These are phyloP conservation scores for Emesis russula DNA, from an alignment of 2,888 invertebrate species.

Conservation along the genomic window DNA sequence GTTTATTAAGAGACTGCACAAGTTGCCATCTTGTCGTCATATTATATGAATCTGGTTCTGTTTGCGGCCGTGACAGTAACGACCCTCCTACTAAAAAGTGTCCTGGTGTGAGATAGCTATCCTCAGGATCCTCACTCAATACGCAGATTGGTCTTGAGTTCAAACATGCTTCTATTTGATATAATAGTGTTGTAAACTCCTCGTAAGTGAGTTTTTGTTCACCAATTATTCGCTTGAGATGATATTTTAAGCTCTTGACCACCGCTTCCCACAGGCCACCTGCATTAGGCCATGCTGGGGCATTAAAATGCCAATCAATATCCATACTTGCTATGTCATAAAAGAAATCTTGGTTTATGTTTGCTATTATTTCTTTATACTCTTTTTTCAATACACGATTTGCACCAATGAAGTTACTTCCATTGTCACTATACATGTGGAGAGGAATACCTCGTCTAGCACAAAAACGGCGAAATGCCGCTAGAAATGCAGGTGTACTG, in stretches of 20 bases:
- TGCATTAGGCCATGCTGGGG: neutral
- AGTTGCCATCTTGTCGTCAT: slow-evolving; percentile 5
- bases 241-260: neutral
- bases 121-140: slow-evolving; percentile 3
- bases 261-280: neutral
- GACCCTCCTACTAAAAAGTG: neutral
- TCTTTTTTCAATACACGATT: slow-evolving; percentile 25
- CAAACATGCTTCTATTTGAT: slow-evolving; percentile 23
- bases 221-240: neutral
- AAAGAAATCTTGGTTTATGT: slow-evolving; percentile 30
- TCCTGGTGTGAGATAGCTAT: neutral
- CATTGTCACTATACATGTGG: slow-evolving; percentile 26
- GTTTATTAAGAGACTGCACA: slow-evolving; percentile 1
- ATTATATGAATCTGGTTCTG: neutral
- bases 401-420: slow-evolving; percentile 18
- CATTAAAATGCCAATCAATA: neutral
- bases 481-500: slow-evolving; percentile 26
- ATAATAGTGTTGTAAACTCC: neutral
- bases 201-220: too few species aligned
- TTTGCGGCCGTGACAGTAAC: neutral
- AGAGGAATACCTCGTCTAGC: slow-evolving; percentile 19
- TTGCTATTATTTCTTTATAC: slow-evolving; percentile 22
- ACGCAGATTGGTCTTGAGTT: slow-evolving; percentile 2
- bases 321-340: slow-evolving; percentile 17
- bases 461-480: slow-evolving; percentile 26